Conservation (phyloP, 1,140 invertebrate genomes). For the Lepidotrigona ventralis region DNA sequence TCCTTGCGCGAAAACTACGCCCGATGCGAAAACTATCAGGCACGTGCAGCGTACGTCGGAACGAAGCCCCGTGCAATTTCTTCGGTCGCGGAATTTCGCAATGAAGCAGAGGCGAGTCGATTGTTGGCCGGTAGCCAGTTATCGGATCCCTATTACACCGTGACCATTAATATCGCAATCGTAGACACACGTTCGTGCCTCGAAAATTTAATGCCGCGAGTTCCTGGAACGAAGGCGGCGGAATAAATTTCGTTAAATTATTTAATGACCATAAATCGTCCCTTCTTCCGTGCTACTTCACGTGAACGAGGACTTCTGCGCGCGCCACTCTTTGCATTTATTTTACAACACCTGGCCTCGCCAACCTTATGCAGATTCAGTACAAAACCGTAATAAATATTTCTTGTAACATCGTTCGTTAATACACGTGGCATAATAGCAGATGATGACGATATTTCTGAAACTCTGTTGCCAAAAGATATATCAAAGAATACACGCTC, state of each 20-base stretch:
- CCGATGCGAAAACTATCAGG: not conserved
- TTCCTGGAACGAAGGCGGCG: constrained; percentile 33
- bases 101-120: constrained; percentile 26
- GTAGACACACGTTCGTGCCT: constrained; percentile 46
- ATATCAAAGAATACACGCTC: not conserved
- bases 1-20: constrained; percentile 3
- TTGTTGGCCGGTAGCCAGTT: constrained; percentile 45
- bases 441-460: not conserved
- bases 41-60: not conserved
- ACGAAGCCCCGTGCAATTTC: not conserved
- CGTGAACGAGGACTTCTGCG: constrained; percentile 20
- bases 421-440: not conserved
- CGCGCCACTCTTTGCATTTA: constrained; percentile 17
- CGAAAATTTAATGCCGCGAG: constrained; percentile 35
- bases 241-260: constrained; percentile 53
- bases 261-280: constrained; percentile 52
- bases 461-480: not conserved
- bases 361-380: not conserved
- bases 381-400: not conserved
- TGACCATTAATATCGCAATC: constrained; percentile 52
- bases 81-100: constrained; percentile 30
- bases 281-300: constrained; percentile 45
- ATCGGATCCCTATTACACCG: constrained; percentile 45
- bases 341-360: constrained; percentile 12
- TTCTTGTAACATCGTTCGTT: not conserved